Evolutionary conservation across 2,888 invertebrate species (phyloP), one percentile per base, ranked within the genome.

Genomic region (Panopea generosa): DNA sequence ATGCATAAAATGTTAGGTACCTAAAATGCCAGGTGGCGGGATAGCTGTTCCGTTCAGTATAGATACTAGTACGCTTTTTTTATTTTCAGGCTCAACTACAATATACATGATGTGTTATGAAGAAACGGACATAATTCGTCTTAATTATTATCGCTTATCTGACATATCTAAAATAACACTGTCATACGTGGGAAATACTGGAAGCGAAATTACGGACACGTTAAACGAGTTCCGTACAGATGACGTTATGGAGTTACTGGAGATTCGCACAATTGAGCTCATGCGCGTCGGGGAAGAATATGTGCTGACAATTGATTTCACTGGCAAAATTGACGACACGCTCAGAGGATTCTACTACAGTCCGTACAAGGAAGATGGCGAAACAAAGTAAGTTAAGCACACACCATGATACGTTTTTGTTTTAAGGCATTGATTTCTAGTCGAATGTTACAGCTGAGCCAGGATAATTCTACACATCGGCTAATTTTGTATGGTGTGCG

Each of bases 281-380:
- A 20, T 77, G 29, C 29, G 20, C 18, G 56, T 26, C 2, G 73
- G 73, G 7, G 18, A 66, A 2, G 24, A 45, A 3, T 77, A 83
- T 68, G 69, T 43, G 40, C 65, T 68, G 67, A 38, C 20, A 47
- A 69, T 72, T 0, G 49, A 62, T 3, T 56, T 56, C 6, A 33
- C 1, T 2, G 52, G 67, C 29, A 26, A n/a, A 16, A 60, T 79
- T 24, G 50, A 61, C 1, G 66, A 69, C 14, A 24, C 27, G 7
- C 38, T 80, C 1, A 56, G 62, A 26, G 79, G 79, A 0, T 61
- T 80, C 16, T 80, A 66, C 38, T 69, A 66, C 53, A 76, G 73
- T 49, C 73, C 75, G 7, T 80, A 80, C 24, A 75, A 66, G 49
- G 72, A 72, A 18, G 69, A 55, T 18, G 55, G 53, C 22, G 33